A percentile compares a stretch with the other conserved stretches of the same genome.
phyloP scores from a whole-genome alignment of 2,113 vertebrate species.

The Conger conger region DNA sequence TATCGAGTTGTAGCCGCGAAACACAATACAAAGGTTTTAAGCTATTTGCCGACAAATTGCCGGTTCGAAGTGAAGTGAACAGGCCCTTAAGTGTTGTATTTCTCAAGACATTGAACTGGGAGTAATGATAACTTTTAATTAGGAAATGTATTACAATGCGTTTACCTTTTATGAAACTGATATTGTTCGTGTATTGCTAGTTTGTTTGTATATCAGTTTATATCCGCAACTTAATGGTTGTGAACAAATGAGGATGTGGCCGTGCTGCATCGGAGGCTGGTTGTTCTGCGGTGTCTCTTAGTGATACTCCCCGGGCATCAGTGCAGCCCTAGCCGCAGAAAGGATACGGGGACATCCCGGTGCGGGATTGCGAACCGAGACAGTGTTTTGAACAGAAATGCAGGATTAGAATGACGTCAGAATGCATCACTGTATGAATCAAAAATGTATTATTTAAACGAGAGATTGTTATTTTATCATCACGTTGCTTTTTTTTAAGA shows the following conservation, averaged over 20 bases:
- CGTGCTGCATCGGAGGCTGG: constrained; percentile 58
- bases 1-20: constrained; percentile 23
- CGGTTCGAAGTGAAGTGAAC: constrained; percentile 56
- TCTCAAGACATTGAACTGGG: constrained; percentile 22
- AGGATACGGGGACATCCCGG: constrained; percentile 56
- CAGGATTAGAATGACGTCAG: constrained; percentile 16
- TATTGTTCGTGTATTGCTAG: neutral
- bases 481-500: neutral
- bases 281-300: constrained; percentile 74
- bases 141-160: neutral
- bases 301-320: constrained; percentile 58
- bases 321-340: constrained; percentile 62
- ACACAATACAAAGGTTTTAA: constrained; percentile 64
- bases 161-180: constrained; percentile 2
- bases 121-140: constrained; percentile 26
- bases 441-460: neutral
- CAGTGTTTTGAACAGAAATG: neutral
- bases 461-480: neutral
- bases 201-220: constrained; percentile 13
- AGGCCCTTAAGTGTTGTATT: constrained; percentile 63
- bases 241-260: constrained; percentile 40
- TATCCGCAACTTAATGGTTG: neutral
- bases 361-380: constrained; percentile 36
- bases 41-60: constrained; percentile 62
- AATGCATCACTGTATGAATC: neutral